A percentile compares a stretch with the other conserved stretches of the same genome.
Conservation (phyloP, 2,888 invertebrate species). For the Polydrusus cervinus region DNA sequence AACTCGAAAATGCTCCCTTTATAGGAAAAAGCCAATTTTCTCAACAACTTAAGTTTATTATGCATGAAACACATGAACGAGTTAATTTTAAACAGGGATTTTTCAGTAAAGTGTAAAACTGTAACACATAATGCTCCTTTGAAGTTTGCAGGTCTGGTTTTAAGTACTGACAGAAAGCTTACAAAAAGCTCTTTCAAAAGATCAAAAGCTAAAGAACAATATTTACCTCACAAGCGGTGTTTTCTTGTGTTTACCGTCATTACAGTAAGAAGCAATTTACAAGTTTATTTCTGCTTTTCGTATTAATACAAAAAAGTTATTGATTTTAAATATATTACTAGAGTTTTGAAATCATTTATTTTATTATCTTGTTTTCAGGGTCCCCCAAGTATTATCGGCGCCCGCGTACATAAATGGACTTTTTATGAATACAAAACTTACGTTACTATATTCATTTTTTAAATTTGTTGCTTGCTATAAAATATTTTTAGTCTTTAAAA, state of each 20-base stretch:
- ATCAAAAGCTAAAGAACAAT: constrained; percentile 30
- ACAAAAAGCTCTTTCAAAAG: constrained; percentile 24
- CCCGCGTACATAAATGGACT: too few relatives aligned
- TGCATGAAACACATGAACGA: constrained; percentile 23
- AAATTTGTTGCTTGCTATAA: too few relatives aligned
- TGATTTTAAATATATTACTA: too few relatives aligned
- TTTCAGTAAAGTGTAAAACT: constrained; percentile 18
- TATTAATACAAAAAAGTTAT: not conserved
- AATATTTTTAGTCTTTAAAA: too few relatives aligned
- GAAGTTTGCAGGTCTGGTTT: constrained; percentile 19
- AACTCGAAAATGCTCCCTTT: not conserved
- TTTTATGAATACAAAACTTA: too few relatives aligned
- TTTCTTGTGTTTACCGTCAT: not conserved
- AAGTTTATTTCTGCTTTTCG: not conserved
- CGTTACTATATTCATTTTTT: too few relatives aligned
- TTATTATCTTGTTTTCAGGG: too few relatives aligned
- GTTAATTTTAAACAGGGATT: constrained; percentile 27
- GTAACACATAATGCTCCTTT: constrained; percentile 24
- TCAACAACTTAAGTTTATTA: constrained; percentile 16
- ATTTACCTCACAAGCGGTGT: constrained; percentile 11
- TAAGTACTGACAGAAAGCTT: constrained; percentile 17
- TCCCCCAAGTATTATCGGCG: too few relatives aligned
- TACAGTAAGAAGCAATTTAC: not conserved
- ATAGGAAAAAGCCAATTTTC: constrained; percentile 16
- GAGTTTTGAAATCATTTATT: too few relatives aligned